Evolutionary conservation across 2,888 invertebrate genomes (phyloP), one percentile per base, ranked within the genome.

Genomic region (Cephus pygmeus): DNA sequence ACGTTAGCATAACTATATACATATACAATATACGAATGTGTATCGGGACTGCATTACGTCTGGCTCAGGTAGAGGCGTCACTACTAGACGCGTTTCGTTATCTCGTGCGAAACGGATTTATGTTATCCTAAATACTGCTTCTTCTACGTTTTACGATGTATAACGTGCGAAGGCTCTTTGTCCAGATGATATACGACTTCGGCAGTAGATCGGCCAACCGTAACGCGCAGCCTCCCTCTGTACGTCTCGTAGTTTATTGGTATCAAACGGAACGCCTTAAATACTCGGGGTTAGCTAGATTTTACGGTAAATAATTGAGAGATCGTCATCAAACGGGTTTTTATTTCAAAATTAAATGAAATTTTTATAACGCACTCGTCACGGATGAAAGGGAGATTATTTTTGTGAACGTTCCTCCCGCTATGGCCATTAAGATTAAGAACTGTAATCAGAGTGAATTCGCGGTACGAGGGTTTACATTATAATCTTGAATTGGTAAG

Each of bases 61-160:
- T 33, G 71, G 31, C 34, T 34, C 15, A 30, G 33, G 4, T 34
- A 34, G 71, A 71, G 33, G 34, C 71, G 33, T 31, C 11, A 15
- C 71, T 34, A 15, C 33, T 31, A 71, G 71, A 71, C 71, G 71
- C 71, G 71, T 71, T 71, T 31, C 71, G 34, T 71, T 71, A 71
- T 71, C 71, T 34, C 34, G 33, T 33, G 82, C 76, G 79, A 83
- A 86, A 81, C 83, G 84, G 85, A 87, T 87, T 88, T 87, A 87
- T 87, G 85, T 85, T 83, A 83, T 83, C 85, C 85, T 83, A 85
- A 86, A 83, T 83, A 83, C 82, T 84, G 81, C 80, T 83, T 81
- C 81, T 82, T 82, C 83, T 81, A 78, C 83, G 82, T 80, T 86
- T 86, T 85, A 84, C 85, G 83, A 86, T 84, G 81, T 79, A 76